Percentiles rank a stretch among this genome's conserved stretches.
Conservation (phyloP, 1,140 invertebrate genomes). For the Hycleus phaleratus region DNA sequence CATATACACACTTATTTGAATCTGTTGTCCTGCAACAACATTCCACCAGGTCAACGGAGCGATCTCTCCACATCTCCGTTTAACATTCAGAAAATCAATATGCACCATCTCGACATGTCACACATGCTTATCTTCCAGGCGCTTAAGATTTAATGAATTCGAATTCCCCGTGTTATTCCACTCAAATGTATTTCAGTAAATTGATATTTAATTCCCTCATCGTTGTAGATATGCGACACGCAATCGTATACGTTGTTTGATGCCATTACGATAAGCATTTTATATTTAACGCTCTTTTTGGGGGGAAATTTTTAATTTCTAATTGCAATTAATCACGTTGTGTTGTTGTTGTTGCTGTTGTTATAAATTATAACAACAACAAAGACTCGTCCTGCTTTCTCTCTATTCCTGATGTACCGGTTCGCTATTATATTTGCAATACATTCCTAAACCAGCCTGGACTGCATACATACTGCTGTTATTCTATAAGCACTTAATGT, state of each 20-base stretch:
- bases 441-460: conserved; percentile 14
- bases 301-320: not conserved
- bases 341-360: not conserved
- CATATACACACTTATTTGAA: conserved; percentile 1
- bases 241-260: conserved; percentile 1
- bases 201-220: conserved; percentile 29
- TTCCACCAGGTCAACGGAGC: conserved; percentile 21
- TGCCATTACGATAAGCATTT: too few species aligned
- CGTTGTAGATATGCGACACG: conserved; percentile 25
- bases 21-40: conserved; percentile 22
- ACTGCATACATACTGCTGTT: conserved; percentile 13
- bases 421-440: conserved; percentile 9
- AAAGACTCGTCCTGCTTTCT: conserved; percentile 15
- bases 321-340: not conserved
- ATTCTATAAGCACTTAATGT: conserved; percentile 27
- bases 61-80: conserved; percentile 16
- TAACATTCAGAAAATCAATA: not conserved
- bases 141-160: conserved; percentile 31
- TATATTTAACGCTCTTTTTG: not conserved
- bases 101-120: conserved; percentile 17
- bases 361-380: conserved; percentile 18
- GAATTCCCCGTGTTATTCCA: conserved; percentile 26
- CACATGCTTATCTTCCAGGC: conserved; percentile 24
- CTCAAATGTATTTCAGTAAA: conserved; percentile 31
- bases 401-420: conserved; percentile 22